Base-by-base conservation (phyloP, 53 echinoderm and acorn worm genomes). In the Astropecten irregularis region DNA sequence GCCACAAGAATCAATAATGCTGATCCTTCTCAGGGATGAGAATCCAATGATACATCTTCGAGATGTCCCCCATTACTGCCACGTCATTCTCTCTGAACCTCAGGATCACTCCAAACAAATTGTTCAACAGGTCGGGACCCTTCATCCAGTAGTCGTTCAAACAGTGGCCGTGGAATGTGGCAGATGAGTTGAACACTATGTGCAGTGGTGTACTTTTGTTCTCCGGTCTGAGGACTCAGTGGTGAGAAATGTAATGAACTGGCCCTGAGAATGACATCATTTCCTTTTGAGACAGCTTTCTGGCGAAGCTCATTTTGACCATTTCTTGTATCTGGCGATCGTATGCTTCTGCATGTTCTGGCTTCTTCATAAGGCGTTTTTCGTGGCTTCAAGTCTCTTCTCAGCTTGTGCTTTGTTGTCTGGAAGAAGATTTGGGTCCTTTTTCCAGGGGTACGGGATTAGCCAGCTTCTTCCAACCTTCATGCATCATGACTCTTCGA, bases 381-480 rank as follows among this genome's bases (percentile, higher is more conserved):
- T 93, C 88, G 85, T 93, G 4, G 82, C 33, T 3, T 22, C 4
- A 3, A 93, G 88, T 8, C 48, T 74, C 37, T 66, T 73, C 28
- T 81, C 88, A 23, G 85, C 88, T 26, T 85, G 88, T 15, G 18
- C 26, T 33, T 50, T 85, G 53, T 93, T 93, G 31, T 93, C 83
- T 15, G 90, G 90, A 0, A 91, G 85, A 18, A n/a, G 8, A 31
- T 65, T 47, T 9, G 90, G 81, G 68, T 90, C 81, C 28, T 38
- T 71, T n/a, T 67, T 77, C 93, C 90, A 93, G 3, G 93, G 90
- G 62, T 90, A 90, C 11, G 84, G 28, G 11, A 93, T 63, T 11
- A 83, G 25, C 87, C 93, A 93, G 51, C 90, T 84, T 27, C 70
- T 84, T 65, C 84, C 84, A 9, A 66, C 51, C 19, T 90, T 90